Base-by-base conservation (phyloP, 1,140 invertebrate genomes). In the Hormaphis cornu region DNA sequence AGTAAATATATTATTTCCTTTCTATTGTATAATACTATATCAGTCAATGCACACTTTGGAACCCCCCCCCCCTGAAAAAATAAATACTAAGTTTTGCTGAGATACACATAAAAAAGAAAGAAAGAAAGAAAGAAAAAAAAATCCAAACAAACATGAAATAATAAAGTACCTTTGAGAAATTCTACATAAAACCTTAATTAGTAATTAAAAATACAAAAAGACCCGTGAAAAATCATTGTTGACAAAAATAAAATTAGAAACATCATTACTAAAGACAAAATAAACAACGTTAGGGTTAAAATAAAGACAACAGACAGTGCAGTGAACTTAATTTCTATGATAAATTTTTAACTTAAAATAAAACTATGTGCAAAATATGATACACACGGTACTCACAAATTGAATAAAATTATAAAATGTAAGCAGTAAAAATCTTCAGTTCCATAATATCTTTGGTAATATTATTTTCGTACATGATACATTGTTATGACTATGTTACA, bases 11-110 rank as follows among this genome's bases (percentile, higher is more conserved):
- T 14, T 9, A 22, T 22, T 63, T 28, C 18, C 16, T 44, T 7
- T 18, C 8, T 61, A 44, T 18, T 16, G 42, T 61, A 8, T 33
- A 63, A 66, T 30, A 48, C 42, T 66, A 46, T 66, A 66, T 66
- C 61, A 66, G 61, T 66, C 61, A 58, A 50, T 66, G 50, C 61
- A 66, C 61, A 66, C 61, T 30, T 50, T 66, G 44, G 28, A 50
- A 50, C 44, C 44, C 61, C 0, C 26, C 20, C 44, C 44, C 61
- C 0, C 26, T 20, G 50, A 48, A 63, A n/a, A 63, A 63, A 48
- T 16, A 63, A 63, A 63, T 63, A 63, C 42, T 48, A 50, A 20
- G 61, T 66, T 50, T 66, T 12, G 22, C 28, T 66, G 33, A 46
- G 10, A 16, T 30, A 66, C 1, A 35, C 7, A 50, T 20, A 35